These are phyloP conservation scores for Cephalotes varians DNA, from an alignment of 2,888 invertebrate genomes.

Conservation along the genomic window DNA sequence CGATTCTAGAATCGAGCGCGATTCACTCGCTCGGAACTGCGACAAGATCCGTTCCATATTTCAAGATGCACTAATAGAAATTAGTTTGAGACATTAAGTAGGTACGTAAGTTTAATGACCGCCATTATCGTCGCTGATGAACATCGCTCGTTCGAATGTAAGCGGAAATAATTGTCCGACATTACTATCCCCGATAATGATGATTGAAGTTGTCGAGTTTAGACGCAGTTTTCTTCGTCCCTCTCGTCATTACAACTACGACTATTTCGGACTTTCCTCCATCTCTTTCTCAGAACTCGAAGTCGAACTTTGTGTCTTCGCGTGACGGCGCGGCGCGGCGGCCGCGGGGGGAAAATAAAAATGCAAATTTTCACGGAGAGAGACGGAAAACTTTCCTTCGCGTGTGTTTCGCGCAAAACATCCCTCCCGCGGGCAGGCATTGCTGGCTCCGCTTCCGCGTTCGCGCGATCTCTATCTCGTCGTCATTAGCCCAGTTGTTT, in stretches of 20 bases:
- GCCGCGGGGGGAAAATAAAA: not conserved
- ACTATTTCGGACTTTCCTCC: not conserved
- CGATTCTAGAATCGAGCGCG: not conserved
- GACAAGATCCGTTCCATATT: no score
- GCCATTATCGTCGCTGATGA: slow-evolving; percentile 18
- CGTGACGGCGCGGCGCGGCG: not conserved
- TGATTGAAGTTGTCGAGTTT: not conserved
- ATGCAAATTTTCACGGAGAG: not conserved
- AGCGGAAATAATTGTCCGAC: not conserved
- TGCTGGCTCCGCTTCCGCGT: not conserved
- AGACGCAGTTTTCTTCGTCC: not conserved
- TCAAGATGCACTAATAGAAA: slow-evolving; percentile 37
- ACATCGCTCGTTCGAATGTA: not conserved
- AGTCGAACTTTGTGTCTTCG: not conserved
- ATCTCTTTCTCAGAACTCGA: not conserved
- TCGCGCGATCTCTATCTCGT: not conserved
- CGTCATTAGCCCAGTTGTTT: slow-evolving; percentile 27
- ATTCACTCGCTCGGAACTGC: not conserved
- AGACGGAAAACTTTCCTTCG: slow-evolving; percentile 23
- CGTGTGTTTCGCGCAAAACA: not conserved
- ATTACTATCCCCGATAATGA: slow-evolving; percentile 18
- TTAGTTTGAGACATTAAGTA: slow-evolving; percentile 22
- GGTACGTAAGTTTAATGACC: slow-evolving; percentile 16
- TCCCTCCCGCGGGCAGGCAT: not conserved
- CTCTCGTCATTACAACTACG: not conserved